Conservation (phyloP, 2,888 invertebrate species). For the Drosophila ochracea region DNA sequence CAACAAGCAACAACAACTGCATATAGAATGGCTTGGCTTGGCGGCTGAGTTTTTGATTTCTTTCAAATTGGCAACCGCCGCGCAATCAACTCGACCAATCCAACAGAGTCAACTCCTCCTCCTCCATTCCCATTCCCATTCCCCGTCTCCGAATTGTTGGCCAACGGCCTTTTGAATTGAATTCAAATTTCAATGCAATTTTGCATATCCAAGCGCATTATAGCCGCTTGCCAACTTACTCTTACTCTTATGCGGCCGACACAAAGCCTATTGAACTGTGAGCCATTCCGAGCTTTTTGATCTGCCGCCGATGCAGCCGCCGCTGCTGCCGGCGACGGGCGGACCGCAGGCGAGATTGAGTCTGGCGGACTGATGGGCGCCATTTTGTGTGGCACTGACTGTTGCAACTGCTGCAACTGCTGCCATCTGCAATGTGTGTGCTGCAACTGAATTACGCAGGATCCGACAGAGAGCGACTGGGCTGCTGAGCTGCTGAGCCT, state of each 20-base stretch:
- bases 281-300: constrained; percentile 64
- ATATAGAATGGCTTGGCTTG: constrained; percentile 22
- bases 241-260: constrained; percentile 42
- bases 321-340: constrained; percentile 56
- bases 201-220: constrained; percentile 83
- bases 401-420: constrained; percentile 27
- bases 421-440: constrained; percentile 46
- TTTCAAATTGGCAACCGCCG: constrained; percentile 80
- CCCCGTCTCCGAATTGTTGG: constrained; percentile 19
- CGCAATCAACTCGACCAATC: constrained; percentile 71
- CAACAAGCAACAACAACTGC: constrained; percentile 26
- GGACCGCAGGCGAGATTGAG: constrained; percentile 65
- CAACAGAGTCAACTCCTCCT: constrained; percentile 40
- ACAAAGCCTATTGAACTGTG: constrained; percentile 81
- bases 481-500: background rate
- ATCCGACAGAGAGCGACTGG: constrained; percentile 27
- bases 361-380: constrained; percentile 65
- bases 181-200: constrained; percentile 84
- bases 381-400: constrained; percentile 65
- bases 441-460: constrained; percentile 76
- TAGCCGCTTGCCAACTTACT: constrained; percentile 82
- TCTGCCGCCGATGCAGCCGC: constrained; percentile 72
- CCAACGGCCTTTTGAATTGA: constrained; percentile 80
- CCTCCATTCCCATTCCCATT: background rate
- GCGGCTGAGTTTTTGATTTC: constrained; percentile 79